phyloP scores from a whole-genome alignment of 2,113 vertebrate species.

The Hydrochoerus hydrochaeris region DNA sequence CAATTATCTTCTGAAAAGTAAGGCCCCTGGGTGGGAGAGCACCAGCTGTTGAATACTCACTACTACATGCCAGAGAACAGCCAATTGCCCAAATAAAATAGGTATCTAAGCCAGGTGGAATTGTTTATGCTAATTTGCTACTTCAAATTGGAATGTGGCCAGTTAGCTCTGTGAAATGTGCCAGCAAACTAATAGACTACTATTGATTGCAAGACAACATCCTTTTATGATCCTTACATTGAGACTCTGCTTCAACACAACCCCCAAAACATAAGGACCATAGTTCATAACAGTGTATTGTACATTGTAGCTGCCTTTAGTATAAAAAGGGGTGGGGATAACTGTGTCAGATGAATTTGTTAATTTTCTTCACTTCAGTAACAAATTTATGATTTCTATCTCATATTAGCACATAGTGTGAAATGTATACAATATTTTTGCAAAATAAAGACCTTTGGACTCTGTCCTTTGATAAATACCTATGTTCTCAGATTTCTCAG shows the following conservation, averaged over 20 bases:
- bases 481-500: constrained; percentile 42
- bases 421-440: not conserved
- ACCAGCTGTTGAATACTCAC: constrained; percentile 69
- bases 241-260: constrained; percentile 12
- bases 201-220: not conserved
- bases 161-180: constrained; percentile 49
- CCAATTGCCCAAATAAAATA: constrained; percentile 71
- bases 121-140: constrained; percentile 66
- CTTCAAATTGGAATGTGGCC: constrained; percentile 49
- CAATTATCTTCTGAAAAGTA: constrained; percentile 74
- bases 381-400: not conserved
- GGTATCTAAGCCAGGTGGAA: constrained; percentile 64
- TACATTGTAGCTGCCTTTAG: not conserved
- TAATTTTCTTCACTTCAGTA: not conserved
- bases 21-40: constrained; percentile 43
- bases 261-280: not conserved
- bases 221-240: not conserved
- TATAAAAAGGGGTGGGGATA: not conserved
- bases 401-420: not conserved
- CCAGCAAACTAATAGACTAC: constrained; percentile 60
- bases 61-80: constrained; percentile 63
- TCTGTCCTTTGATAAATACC: not conserved
- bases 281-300: not conserved
- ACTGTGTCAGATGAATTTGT: not conserved
- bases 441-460: not conserved